Evolutionary conservation across 2,888 invertebrate species (phyloP), one percentile per base, ranked within the genome.

Genomic region (Rhagium mordax): DNA sequence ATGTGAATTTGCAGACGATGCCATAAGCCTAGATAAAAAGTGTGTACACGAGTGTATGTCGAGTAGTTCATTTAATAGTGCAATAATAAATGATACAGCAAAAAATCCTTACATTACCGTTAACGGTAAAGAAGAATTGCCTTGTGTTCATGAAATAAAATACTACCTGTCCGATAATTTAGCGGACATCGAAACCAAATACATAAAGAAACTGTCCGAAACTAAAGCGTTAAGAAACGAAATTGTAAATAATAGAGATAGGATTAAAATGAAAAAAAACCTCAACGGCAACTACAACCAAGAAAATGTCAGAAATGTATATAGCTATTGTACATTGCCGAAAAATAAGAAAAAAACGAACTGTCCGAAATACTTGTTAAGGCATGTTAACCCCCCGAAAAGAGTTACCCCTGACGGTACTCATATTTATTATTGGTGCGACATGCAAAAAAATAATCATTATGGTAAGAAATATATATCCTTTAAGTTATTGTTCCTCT

Each of bases 371-470:
- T 74, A 71, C 49, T 80, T 79, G 77, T 81, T 85, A 57, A 75
- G 73, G 69, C 78, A 81, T 78, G 79, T 88, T 74, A 88, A 91
- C 83, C 94, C 95, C 78, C 95, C 95, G 72, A 93, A 93, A 86
- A 91, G 94, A 78, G 91, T 92, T 82, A 94, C 95, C 71, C 93
- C 95, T 27, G 95, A 96, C 89, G 95, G 95, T 82, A 95, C 95
- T 75, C 92, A 93, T 86, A 93, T 95, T 86, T 94, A 94, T 90
- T 95, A 95, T 90, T 95, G 95, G 95, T 95, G 95, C 89, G 95
- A 95, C 89, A 88, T 94, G 88, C 92, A 94, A 81, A 91, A 90
- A 83, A 89, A 89, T 81, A 86, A 88, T 66, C 85, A 86, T 70
- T 87, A 89, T 89, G 91, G 92, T 92, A 89, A 86, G 81, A 70